A percentile compares a stretch with the other conserved stretches of the same genome.
These are phyloP conservation scores for Drosophila seclusa DNA, from an alignment of 2,888 invertebrate genomes.

Conservation along the genomic window DNA sequence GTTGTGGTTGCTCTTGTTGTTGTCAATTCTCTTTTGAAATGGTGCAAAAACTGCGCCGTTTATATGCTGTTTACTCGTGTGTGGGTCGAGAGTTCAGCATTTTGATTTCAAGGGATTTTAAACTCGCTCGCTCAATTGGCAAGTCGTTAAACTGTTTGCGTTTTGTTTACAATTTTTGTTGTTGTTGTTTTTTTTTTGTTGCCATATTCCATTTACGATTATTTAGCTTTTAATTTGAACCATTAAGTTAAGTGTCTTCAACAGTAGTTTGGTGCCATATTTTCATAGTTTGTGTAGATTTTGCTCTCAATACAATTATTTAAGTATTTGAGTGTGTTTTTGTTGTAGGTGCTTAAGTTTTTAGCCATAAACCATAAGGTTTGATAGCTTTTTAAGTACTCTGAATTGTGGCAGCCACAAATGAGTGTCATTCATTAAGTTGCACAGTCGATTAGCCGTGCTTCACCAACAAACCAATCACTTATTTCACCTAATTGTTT, in stretches of 20 bases:
- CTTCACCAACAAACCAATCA: not conserved
- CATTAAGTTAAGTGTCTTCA: conserved; percentile 33
- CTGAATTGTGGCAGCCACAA: conserved; percentile 3
- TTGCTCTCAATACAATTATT: conserved; percentile 13
- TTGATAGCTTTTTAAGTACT: conserved; percentile 33
- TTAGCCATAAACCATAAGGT: conserved; percentile 10
- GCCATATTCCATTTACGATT: conserved; percentile 36
- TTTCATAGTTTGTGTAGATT: conserved; percentile 12
- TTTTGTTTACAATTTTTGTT: conserved; percentile 41
- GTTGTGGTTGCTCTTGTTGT: conserved; percentile 10
- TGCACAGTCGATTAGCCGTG: not conserved
- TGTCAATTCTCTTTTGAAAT: conserved; percentile 55
- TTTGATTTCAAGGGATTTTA: conserved; percentile 4
- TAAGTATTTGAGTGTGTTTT: not conserved
- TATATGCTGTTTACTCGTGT: conserved; percentile 26
- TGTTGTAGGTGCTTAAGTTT: conserved; percentile 24
- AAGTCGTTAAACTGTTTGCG: conserved; percentile 21
- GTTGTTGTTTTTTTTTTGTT: not conserved
- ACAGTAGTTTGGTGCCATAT: conserved; percentile 37
- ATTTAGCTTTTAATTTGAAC: conserved; percentile 29
- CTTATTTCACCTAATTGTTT: not conserved
- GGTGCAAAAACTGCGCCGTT: conserved; percentile 25
- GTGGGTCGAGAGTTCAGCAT: conserved; percentile 30
- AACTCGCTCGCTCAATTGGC: conserved; percentile 23
- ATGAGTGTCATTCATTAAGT: not conserved